Base-by-base conservation (phyloP, 2,888 invertebrate species). In the Nemurella pictetii region DNA sequence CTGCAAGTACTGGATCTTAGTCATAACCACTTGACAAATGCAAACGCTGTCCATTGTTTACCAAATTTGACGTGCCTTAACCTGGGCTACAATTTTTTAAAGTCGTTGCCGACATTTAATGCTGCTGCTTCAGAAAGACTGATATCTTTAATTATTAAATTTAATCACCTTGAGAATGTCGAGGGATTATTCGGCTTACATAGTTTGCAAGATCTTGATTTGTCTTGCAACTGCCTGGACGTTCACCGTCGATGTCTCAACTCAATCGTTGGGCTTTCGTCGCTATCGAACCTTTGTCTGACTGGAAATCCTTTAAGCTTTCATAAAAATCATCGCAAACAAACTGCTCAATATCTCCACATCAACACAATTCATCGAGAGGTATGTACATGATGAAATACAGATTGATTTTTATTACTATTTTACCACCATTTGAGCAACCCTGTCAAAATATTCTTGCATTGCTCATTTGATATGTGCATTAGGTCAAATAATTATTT, bases 151-250 rank as follows among this genome's bases (percentile, higher is more conserved):
- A 91, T 93, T 83, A 88, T 94, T 82, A 93, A 92, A 87, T 93
- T 94, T 89, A 95, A 95, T 89, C 93, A 92, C 86, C 92, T 95
- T 83, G 94, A 94, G 87, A 92, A 93, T 88, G 89, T 94, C 78
- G 89, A 90, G 87, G 91, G 91, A 80, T 88, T 94, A 55, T 90
- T 91, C 36, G 90, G 90, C 78, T 89, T 94, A 75, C 91, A 92
- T 85, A 92, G 91, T 87, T 88, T 95, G 27, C 90, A 90, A 15
- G 93, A 93, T 88, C 89, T 94, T 81, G 94, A 95, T 90, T 88
- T 95, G 80, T 93, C 94, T 0, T 92, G 92, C 84, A 95, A 95
- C 89, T 94, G 92, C 88, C 89, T 95, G 85, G 88, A 93, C 20
- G 92, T 94, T 86, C 94, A 94, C 88, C 89, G 90, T n/a, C 89